A percentile compares a stretch with the other conserved stretches of the same genome.
Conservation (phyloP, 2,113 vertebrate genomes). For the Pelecanoides urinatrix region DNA sequence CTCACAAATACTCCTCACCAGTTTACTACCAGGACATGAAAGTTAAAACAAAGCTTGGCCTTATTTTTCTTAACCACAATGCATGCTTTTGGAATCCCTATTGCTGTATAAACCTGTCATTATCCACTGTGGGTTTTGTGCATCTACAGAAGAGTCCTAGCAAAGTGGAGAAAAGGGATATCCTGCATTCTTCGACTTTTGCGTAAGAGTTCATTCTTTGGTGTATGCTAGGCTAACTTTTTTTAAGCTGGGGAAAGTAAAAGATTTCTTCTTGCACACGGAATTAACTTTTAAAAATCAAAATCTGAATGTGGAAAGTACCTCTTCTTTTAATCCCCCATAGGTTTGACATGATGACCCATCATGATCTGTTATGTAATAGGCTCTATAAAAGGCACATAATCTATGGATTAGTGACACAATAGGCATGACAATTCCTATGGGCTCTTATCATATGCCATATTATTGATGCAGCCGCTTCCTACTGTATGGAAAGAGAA, state of each 20-base stretch:
- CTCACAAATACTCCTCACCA: background rate
- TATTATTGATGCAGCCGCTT: background rate
- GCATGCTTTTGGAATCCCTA: background rate
- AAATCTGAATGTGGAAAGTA: background rate
- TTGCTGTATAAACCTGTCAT: background rate
- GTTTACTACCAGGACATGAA: background rate
- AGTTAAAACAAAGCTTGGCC: background rate
- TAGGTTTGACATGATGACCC: background rate
- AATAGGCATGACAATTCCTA: background rate
- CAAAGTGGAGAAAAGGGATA: background rate
- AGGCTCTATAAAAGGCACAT: slow-evolving; percentile 32
- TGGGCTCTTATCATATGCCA: background rate
- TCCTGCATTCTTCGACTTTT: background rate
- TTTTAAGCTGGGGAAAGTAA: background rate
- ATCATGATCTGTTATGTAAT: slow-evolving; percentile 18
- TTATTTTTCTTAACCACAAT: background rate
- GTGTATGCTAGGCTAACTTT: background rate
- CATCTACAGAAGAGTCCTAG: background rate
- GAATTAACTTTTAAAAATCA: background rate
- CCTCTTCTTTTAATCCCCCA: background rate
- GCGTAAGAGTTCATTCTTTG: background rate
- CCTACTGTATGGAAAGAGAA: background rate
- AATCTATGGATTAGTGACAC: slow-evolving; percentile 36
- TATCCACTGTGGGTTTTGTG: background rate
- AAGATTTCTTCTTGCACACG: background rate